A percentile compares a stretch with the other conserved stretches of the same genome.
Evolutionary conservation across 2,888 invertebrate genomes (phyloP).

Genomic region (Synanthedon myopaeformis): DNA sequence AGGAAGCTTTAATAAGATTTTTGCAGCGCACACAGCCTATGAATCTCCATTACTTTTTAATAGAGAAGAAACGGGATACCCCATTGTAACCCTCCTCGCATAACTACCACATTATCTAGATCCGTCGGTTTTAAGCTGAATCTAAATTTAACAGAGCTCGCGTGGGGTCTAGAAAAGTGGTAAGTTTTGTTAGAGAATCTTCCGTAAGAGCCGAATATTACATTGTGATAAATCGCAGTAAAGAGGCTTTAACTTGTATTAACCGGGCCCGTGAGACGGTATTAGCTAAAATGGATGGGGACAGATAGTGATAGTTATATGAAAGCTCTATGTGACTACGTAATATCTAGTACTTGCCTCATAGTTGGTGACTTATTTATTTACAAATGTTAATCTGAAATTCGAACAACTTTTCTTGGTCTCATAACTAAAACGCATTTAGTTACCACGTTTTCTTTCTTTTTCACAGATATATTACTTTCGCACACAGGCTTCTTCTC

Average conservation of each 20-base stretch:
- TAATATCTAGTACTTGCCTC: background rate
- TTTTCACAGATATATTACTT: too few species aligned
- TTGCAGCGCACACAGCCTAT: constrained; percentile 15
- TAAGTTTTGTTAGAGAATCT: constrained; percentile 1
- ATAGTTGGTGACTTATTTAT: background rate
- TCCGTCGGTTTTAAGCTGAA: background rate
- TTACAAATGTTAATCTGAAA: background rate
- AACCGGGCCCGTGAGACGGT: constrained; percentile 4
- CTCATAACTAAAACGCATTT: too few species aligned
- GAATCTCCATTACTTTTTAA: constrained; percentile 20
- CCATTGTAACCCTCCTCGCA: constrained; percentile 4
- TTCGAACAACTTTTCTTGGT: too few species aligned
- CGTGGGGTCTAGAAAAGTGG: background rate
- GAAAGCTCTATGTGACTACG: background rate
- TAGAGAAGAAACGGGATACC: constrained; percentile 10
- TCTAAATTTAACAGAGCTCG: background rate
- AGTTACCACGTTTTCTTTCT: too few species aligned
- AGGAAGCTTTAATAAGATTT: constrained; percentile 12
- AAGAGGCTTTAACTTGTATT: constrained; percentile 14
- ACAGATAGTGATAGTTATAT: background rate
- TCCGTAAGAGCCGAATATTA: constrained; percentile 11
- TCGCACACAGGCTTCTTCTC: too few species aligned
- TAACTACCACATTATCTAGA: constrained; percentile 1
- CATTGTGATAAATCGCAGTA: constrained; percentile 10
- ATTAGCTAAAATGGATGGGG: constrained; percentile 1